phyloP scores from a whole-genome alignment of 2,888 invertebrate species.

The Neoascia interrupta region DNA sequence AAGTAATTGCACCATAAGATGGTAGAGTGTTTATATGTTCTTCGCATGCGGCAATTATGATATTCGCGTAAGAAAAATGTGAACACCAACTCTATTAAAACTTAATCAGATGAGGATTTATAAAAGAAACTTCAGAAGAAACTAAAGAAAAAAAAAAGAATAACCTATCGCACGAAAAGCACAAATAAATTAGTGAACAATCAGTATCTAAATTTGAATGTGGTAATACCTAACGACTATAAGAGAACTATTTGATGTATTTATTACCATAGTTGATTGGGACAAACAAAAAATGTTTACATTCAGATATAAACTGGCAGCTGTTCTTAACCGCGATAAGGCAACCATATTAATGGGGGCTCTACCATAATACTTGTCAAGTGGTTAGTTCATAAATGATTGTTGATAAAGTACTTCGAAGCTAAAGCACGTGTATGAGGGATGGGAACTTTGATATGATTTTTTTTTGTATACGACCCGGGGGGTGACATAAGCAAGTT shows the following conservation, averaged over 20 bases:
- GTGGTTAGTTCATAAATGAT: slow-evolving; percentile 31
- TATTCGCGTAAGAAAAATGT: too few relatives aligned
- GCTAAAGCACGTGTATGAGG: background rate
- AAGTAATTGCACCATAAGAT: slow-evolving; percentile 49
- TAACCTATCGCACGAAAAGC: slow-evolving; percentile 11
- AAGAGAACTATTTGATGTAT: slow-evolving; percentile 22
- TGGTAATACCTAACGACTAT: slow-evolving; percentile 43
- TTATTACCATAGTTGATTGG: slow-evolving; percentile 23
- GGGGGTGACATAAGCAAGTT: background rate
- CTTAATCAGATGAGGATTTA: too few relatives aligned
- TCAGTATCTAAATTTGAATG: slow-evolving; percentile 27
- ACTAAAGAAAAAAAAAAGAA: too few relatives aligned
- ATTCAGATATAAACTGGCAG: slow-evolving; percentile 35
- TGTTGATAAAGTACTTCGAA: slow-evolving; percentile 25
- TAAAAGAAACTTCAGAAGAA: too few relatives aligned
- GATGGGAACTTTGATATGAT: background rate
- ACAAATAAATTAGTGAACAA: slow-evolving; percentile 40
- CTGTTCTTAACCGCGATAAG: slow-evolving; percentile 42
- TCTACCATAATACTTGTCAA: slow-evolving; percentile 24
- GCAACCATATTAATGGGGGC: background rate
- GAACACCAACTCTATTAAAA: too few relatives aligned
- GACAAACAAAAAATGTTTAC: slow-evolving; percentile 8
- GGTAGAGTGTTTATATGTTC: too few relatives aligned
- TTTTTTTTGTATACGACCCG: background rate
- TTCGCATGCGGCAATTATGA: too few relatives aligned